phyloP scores from a whole-genome alignment of 37 sponge, comb jelly and placozoan species.

The Tethya wilhelma region DNA sequence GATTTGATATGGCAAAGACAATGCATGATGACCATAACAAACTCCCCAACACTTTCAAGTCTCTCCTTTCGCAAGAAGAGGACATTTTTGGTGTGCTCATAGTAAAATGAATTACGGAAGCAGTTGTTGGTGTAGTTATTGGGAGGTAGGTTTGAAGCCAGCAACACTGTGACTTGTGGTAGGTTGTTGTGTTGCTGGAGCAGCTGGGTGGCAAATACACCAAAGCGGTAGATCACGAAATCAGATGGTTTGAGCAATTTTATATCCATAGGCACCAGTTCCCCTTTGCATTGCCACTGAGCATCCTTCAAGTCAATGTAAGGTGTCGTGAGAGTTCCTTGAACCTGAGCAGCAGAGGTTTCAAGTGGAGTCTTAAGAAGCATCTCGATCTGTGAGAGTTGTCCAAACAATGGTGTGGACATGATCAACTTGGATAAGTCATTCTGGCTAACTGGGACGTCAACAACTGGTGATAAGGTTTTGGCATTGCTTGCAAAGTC shows the following conservation, averaged over 20 bases:
- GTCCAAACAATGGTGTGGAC: neutral
- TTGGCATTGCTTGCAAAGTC: neutral
- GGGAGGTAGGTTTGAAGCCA: neutral
- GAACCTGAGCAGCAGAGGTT: neutral
- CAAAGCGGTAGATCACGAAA: conserved; percentile 6
- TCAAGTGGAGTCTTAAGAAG: neutral
- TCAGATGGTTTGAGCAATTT: neutral
- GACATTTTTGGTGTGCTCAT: neutral
- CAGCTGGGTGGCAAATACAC: neutral
- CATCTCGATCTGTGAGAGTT: neutral
- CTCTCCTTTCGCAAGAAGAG: neutral
- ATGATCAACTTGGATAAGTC: neutral
- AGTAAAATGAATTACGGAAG: conserved; percentile 1
- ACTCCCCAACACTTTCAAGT: conserved; percentile 9
- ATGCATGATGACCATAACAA: neutral
- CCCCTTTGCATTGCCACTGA: conserved; percentile 10
- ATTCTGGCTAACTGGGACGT: neutral
- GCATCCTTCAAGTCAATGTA: conserved; percentile 5
- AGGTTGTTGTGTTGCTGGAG: neutral
- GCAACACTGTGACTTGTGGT: neutral
- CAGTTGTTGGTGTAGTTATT: conserved; percentile 10
- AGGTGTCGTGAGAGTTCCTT: neutral
- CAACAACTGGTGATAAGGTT: neutral
- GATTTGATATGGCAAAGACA: neutral
- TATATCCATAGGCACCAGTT: neutral